Evolutionary conservation across 2,797 vertebrate genomes (phyloP).

Genomic region (Chiloscyllium punctatum): DNA sequence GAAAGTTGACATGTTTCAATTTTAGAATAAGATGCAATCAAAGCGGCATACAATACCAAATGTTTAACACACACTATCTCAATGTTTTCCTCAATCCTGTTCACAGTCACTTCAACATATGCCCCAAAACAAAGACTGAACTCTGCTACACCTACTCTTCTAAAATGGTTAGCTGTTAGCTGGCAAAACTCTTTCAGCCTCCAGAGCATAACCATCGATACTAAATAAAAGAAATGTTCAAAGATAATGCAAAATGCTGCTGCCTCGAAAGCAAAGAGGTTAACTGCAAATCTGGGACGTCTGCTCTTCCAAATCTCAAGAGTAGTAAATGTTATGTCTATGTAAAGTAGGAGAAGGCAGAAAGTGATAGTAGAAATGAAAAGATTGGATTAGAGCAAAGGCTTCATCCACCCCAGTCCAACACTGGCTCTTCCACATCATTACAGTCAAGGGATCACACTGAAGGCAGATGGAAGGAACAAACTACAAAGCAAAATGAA

Average conservation of each 20-base stretch:
- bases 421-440: too few relatives aligned
- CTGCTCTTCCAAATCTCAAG: not conserved
- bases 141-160: not conserved
- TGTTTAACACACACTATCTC: not conserved
- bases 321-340: not conserved
- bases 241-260: not conserved
- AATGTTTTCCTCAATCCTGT: not conserved
- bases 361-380: not conserved
- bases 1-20: not conserved
- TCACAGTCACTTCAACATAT: not conserved
- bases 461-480: not conserved
- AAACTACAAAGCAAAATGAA: not conserved
- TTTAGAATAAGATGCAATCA: not conserved
- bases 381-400: not conserved
- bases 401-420: too few relatives aligned
- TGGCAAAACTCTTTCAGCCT: not conserved
- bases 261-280: not conserved
- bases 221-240: not conserved
- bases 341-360: not conserved
- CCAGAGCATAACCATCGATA: not conserved
- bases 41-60: not conserved
- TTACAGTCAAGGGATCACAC: not conserved
- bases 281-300: too few relatives aligned
- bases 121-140: not conserved
- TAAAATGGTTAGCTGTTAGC: not conserved